Base-by-base conservation (phyloP, 2,797 vertebrate species). In the Sebastes itinus region DNA sequence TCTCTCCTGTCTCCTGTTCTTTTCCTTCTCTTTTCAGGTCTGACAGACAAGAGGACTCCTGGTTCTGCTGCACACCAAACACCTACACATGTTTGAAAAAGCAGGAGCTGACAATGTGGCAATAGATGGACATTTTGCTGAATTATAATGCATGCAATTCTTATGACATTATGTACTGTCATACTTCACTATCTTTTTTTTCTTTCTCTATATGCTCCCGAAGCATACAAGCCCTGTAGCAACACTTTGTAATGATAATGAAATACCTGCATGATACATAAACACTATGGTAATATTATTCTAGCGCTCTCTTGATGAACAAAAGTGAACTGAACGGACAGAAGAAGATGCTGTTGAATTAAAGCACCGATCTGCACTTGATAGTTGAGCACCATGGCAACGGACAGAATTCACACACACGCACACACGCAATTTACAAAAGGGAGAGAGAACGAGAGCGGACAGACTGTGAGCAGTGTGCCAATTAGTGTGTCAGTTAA, bases 31-130 rank as follows among this genome's bases (percentile, higher is more conserved):
- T 94, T 91, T 97, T 96, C 88, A 94, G 94, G 82, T 95, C 95
- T 89, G 96, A 87, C 89, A 94, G 93, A 94, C 92, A 86, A 84
- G 94, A 94, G 89, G 95, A 92, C 91, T 96, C 95, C 81, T 96
- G 95, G 95, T 96, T 96, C 91, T 95, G 97, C 95, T 97, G 96
- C 92, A 99, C 96, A 90, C 98, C 98, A 94, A 99, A 99, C 85
- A 99, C 98, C 98, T 99, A 94, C 81, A 92, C 56, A 77, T 11
- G 35, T 77, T 66, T 61, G 2, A 80, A 81, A 83, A 77, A 85
- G 22, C 42, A 81, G 4, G 3, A 30, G 7, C 16, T 61, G 16
- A 32, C 12, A 76, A 46, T 56, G 28, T 67, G 23, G 20, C 46
- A 38, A 62, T 35, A 30, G 11, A 72, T 52, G 7, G 46, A 56